Conservation (phyloP, 2,797 vertebrate species). For the Silurus aristotelis region DNA sequence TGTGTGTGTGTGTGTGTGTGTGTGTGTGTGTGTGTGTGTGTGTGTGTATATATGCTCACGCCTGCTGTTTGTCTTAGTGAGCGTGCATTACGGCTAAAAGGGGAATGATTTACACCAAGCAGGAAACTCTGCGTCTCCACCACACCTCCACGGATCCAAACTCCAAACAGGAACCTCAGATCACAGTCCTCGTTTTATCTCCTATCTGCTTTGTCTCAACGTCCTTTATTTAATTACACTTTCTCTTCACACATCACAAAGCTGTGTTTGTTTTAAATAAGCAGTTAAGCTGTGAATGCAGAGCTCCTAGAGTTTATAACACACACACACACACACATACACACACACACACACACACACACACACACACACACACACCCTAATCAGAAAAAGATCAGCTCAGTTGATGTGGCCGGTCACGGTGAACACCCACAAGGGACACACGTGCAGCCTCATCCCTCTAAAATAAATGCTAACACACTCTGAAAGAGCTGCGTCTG, state of each 20-base stretch:
- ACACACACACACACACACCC: conserved; percentile 7
- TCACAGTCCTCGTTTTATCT: conserved; percentile 47
- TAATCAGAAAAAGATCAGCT: conserved; percentile 28
- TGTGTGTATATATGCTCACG: neutral
- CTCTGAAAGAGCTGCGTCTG: conserved; percentile 20
- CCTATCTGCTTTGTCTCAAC: conserved; percentile 38
- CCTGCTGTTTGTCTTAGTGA: neutral
- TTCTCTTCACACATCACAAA: neutral
- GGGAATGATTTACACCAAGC: conserved; percentile 45
- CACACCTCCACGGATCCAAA: conserved; percentile 43
- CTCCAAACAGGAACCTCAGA: conserved; percentile 52
- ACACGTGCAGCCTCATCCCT: conserved; percentile 22
- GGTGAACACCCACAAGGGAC: conserved; percentile 41
- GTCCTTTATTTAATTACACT: neutral
- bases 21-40: conserved; percentile 10
- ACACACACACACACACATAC: conserved; percentile 9
- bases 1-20: neutral
- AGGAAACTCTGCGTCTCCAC: conserved; percentile 42
- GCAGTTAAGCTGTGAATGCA: neutral
- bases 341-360: conserved; percentile 6
- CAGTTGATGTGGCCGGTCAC: conserved; percentile 27
- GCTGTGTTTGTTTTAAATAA: neutral
- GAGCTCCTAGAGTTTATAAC: neutral
- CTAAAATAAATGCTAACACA: conserved; percentile 28
- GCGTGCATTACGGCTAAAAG: conserved; percentile 29